A percentile compares a stretch with the other conserved stretches of the same genome.
Conservation (phyloP, 2,888 invertebrate species). For the Ichneumoninae sp. region DNA sequence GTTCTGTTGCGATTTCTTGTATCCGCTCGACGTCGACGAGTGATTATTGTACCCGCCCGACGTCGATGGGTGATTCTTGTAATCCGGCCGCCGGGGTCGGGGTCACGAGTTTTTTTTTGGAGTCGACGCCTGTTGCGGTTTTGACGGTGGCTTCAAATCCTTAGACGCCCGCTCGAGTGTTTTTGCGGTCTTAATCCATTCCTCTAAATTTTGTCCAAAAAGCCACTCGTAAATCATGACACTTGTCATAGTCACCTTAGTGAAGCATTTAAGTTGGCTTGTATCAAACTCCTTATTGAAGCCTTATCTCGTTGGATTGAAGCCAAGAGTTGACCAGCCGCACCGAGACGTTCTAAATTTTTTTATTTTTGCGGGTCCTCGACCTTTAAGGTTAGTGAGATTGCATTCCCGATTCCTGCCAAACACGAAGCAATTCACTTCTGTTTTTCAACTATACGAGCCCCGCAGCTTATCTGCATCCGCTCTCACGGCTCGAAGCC, state of each 20-base stretch:
- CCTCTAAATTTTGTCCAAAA: conserved; percentile 37
- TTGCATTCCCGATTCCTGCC: conserved; percentile 28
- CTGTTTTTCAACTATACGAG: conserved; percentile 48
- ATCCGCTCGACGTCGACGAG: no score
- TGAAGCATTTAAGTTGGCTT: conserved; percentile 28
- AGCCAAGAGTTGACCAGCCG: conserved; percentile 47
- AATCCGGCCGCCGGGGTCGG: no score
- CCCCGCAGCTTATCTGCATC: no score
- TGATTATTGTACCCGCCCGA: no score
- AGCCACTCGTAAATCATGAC: conserved; percentile 47
- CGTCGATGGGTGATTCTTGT: no score
- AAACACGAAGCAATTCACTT: conserved; percentile 43
- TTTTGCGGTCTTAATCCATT: conserved; percentile 6
- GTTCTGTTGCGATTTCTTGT: no score
- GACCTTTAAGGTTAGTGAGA: not conserved
- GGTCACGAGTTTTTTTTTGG: not conserved
- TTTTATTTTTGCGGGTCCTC: not conserved
- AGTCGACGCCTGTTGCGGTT: conserved; percentile 18
- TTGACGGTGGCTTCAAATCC: conserved; percentile 18
- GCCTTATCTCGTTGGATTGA: conserved; percentile 52
- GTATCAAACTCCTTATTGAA: conserved; percentile 44
- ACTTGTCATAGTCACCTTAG: conserved; percentile 47
- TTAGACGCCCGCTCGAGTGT: conserved; percentile 30
- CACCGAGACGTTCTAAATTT: conserved; percentile 47
- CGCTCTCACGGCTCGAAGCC: no score